phyloP scores from a whole-genome alignment of 2,888 invertebrate genomes.

The Dasypogon diadema region DNA sequence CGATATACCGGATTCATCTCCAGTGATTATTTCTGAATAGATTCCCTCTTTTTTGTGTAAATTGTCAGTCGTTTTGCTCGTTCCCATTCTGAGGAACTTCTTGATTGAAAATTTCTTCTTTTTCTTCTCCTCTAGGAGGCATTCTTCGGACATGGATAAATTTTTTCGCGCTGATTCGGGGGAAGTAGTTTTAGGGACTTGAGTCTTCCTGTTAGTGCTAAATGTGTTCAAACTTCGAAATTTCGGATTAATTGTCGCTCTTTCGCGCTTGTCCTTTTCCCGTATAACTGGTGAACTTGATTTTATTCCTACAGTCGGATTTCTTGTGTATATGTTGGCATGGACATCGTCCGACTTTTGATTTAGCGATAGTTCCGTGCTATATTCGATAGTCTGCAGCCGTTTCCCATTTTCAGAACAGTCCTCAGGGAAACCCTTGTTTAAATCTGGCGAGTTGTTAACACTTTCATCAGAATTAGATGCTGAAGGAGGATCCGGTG shows the following conservation, averaged over 20 bases:
- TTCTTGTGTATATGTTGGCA: constrained; percentile 74
- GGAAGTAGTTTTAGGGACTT: constrained; percentile 64
- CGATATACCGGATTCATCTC: constrained; percentile 63
- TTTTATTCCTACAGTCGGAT: constrained; percentile 71
- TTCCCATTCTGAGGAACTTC: constrained; percentile 84
- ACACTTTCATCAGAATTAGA: constrained; percentile 57
- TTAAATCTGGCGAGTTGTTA: constrained; percentile 65
- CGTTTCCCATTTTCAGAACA: constrained; percentile 12
- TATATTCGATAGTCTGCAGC: too few relatives aligned
- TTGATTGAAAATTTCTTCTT: constrained; percentile 86
- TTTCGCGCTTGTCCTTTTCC: constrained; percentile 81
- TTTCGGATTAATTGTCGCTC: constrained; percentile 76
- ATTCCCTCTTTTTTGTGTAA: constrained; percentile 67
- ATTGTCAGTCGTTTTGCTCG: constrained; percentile 75
- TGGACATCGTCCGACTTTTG: constrained; percentile 62
- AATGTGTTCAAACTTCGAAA: constrained; percentile 70
- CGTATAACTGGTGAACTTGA: constrained; percentile 78
- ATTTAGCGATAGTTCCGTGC: background rate
- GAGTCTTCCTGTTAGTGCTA: constrained; percentile 65
- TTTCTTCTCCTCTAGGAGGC: constrained; percentile 73
- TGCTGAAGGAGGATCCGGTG: constrained; percentile 77
- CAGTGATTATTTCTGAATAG: constrained; percentile 68
- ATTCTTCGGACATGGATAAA: constrained; percentile 82
- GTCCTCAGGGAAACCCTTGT: background rate
- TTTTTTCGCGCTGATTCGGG: constrained; percentile 79